Conservation (phyloP, 2,888 invertebrate genomes). For the Tetropium fuscum region DNA sequence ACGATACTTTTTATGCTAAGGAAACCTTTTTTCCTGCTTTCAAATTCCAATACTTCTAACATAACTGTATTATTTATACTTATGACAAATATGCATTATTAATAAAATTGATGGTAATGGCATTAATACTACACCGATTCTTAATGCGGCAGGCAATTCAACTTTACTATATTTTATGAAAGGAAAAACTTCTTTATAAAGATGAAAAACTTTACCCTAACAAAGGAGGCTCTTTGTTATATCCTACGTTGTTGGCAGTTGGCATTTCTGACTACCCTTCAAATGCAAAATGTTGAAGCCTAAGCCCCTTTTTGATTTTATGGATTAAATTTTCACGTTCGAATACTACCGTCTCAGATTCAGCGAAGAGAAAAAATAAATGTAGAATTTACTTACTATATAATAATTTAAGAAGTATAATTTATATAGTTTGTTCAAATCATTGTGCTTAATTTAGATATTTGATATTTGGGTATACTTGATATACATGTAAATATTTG, state of each 20-base stretch:
- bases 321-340: not conserved
- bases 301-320: constrained; percentile 6
- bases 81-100: not conserved
- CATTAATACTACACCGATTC: not conserved
- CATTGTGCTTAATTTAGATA: no score
- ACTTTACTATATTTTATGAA: constrained; percentile 6
- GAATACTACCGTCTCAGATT: no score
- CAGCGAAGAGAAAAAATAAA: no score
- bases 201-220: constrained; percentile 17
- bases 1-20: constrained; percentile 13
- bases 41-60: not conserved
- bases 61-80: not conserved
- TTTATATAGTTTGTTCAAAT: no score
- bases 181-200: constrained; percentile 18
- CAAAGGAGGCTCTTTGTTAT: constrained; percentile 13
- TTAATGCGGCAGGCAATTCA: not conserved
- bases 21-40: constrained; percentile 14
- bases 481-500: no score
- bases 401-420: no score
- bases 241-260: constrained; percentile 6
- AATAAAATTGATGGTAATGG: not conserved
- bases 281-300: constrained; percentile 8
- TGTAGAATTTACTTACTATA: no score
- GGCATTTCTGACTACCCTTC: constrained; percentile 19
- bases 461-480: no score